Base-by-base conservation (phyloP, 2,888 invertebrate species). In the Allygus modestus region DNA sequence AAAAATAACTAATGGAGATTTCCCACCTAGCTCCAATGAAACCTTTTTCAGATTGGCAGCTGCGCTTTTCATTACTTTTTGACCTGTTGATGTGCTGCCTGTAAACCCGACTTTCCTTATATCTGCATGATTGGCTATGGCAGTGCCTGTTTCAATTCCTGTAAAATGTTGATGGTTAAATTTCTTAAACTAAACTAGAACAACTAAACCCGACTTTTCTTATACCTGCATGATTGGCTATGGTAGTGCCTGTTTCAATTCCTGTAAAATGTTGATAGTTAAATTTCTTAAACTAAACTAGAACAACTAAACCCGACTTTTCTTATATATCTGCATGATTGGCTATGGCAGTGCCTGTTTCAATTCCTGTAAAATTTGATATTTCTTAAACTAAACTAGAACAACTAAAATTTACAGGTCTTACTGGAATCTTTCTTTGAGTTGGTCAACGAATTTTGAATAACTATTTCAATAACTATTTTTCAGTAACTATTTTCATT, bases 241-340 rank as follows among this genome's bases (percentile, higher is more conserved):
- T 91, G 0, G 98, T 97, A 89, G 97, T 96, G 0, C 99, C 99
- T 20, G 95, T 93, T 0, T 94, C 93, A 0, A 94, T 91, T 0
- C 97, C 97, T 93, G 86, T 20, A 43, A 73, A 65, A 58, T 23
- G 12, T 46, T 37, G 37, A 37, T n/a, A n/a, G n/a, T n/a, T n/a
- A n/a, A n/a, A n/a, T n/a, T n/a, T n/a, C n/a, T n/a, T n/a, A n/a
- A n/a, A n/a, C n/a, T n/a, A n/a, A n/a, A n/a, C n/a, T n/a, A n/a
- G n/a, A n/a, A n/a, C n/a, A n/a, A n/a, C n/a, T 99, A 91, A 99
- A 99, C 0, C 98, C 99, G 0, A 99, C 91, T 89, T 99, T 99
- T 86, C 98, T 92, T 0, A 99, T 94, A n/a, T n/a, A 0, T 94
- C 91, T 0, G 95, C 94, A 90, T 99, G 98, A 87, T 95, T 94